A percentile compares a stretch with the other conserved stretches of the same genome.
Evolutionary conservation across 2,113 vertebrate species (phyloP).

Genomic region (Campylomormyrus tamandua): DNA sequence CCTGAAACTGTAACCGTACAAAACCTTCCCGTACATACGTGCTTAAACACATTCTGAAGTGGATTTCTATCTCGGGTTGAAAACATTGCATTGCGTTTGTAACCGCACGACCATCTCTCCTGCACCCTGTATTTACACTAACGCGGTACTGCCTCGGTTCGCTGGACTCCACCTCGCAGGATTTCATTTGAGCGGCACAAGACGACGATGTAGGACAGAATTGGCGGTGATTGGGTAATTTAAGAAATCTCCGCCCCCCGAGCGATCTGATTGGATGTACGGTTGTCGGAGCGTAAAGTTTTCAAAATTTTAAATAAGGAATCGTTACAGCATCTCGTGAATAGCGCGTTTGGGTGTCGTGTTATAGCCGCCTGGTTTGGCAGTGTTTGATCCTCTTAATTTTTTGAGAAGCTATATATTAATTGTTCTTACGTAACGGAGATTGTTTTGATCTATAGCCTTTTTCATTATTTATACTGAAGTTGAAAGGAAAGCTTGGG

Average conservation of each 20-base stretch:
- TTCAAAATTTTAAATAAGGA: neutral
- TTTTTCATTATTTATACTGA: neutral
- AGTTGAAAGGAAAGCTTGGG: conserved; percentile 10
- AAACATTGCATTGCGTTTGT: neutral
- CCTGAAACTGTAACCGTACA: neutral
- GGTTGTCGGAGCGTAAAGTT: neutral
- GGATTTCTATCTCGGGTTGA: neutral
- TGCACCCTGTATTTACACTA: neutral
- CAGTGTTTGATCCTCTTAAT: neutral
- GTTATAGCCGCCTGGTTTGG: neutral
- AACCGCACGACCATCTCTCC: neutral
- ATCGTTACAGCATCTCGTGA: neutral
- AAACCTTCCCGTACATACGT: neutral
- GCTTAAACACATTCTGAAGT: neutral
- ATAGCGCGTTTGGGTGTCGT: neutral
- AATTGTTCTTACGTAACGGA: neutral
- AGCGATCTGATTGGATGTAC: neutral
- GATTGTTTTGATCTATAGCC: neutral
- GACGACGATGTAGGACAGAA: neutral
- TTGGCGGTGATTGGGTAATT: neutral
- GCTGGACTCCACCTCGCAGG: neutral
- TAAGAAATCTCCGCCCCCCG: neutral
- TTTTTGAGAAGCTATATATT: neutral
- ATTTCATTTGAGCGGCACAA: neutral
- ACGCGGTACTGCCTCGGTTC: neutral